phyloP scores from a whole-genome alignment of 2,888 invertebrate species.

The Ptychoptera albimana region DNA sequence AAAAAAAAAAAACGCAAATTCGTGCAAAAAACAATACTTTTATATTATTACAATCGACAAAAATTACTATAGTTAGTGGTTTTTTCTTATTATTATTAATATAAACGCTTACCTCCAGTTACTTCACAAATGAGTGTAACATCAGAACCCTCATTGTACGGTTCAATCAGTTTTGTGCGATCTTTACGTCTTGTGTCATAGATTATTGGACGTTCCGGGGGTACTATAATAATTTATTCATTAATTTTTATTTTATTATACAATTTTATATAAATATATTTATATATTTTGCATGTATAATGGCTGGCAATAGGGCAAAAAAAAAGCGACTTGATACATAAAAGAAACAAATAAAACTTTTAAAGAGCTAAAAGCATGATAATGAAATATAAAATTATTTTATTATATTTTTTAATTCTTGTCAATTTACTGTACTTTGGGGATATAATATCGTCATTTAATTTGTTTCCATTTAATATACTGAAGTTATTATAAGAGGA shows the following conservation, averaged over 20 bases:
- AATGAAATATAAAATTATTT: not conserved
- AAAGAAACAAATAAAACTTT: not conserved
- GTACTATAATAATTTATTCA: slow-evolving; percentile 39
- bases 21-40: too few relatives aligned
- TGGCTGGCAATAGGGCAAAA: not conserved
- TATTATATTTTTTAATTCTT: too few relatives aligned
- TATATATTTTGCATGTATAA: not conserved
- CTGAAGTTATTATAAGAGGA: too few relatives aligned
- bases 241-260: not conserved
- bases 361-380: not conserved
- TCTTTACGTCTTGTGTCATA: slow-evolving; percentile 65
- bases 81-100: not conserved
- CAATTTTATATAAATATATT: not conserved
- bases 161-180: slow-evolving; percentile 56
- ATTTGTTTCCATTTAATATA: too few relatives aligned
- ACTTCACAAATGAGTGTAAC: slow-evolving; percentile 71
- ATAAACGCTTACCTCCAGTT: slow-evolving; percentile 47
- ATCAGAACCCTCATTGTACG: slow-evolving; percentile 74
- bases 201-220: slow-evolving; percentile 67
- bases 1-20: too few relatives aligned
- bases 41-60: too few relatives aligned
- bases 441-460: too few relatives aligned
- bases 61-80: too few relatives aligned
- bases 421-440: too few relatives aligned
- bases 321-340: not conserved